Evolutionary conservation across 2,888 invertebrate genomes (phyloP), one percentile per base, ranked within the genome.

Genomic region (Oscheius sp.): DNA sequence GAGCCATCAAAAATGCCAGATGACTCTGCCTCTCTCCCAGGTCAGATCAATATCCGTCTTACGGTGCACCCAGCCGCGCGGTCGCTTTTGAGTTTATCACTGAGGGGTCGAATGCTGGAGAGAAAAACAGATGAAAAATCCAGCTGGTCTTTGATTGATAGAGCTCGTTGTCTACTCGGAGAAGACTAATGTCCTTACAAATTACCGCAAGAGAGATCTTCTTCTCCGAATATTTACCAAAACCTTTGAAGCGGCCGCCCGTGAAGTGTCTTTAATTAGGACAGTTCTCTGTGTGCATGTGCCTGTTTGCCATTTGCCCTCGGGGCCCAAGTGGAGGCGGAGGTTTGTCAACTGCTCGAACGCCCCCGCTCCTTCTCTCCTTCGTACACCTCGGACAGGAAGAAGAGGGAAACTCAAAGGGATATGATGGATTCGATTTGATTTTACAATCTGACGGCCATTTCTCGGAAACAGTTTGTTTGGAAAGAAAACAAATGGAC

Each of bases 11-110:
- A 55, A 55, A 34, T 55, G 37, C 55, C 55, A 55, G 55, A 55
- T 55, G 55, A 17, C 34, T 34, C 55, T 55, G 34, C 12, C 55
- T 15, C 33, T 33, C 37, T 17, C 55, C 55, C 20, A 34, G 55
- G 55, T 55, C 55, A 55, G 55, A 55, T 55, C 55, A 55, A 55
- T 55, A 55, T 55, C 55, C 55, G 34, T 55, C 55, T 55, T 55
- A 55, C 55, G 55, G 20, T 53, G 4, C 34, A 3, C 33, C 33
- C 2, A 5, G 34, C 55, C 10, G 55, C 53, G 53, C 55, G 23
- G 55, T n/a, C n/a, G n/a, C n/a, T n/a, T n/a, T n/a, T n/a, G n/a
- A n/a, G n/a, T n/a, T n/a, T n/a, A n/a, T n/a, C n/a, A n/a, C n/a
- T n/a, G n/a, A n/a, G n/a, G n/a, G n/a, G n/a, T n/a, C n/a, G n/a